phyloP scores from a whole-genome alignment of 2,113 vertebrate genomes.

The Penelope pileata region DNA sequence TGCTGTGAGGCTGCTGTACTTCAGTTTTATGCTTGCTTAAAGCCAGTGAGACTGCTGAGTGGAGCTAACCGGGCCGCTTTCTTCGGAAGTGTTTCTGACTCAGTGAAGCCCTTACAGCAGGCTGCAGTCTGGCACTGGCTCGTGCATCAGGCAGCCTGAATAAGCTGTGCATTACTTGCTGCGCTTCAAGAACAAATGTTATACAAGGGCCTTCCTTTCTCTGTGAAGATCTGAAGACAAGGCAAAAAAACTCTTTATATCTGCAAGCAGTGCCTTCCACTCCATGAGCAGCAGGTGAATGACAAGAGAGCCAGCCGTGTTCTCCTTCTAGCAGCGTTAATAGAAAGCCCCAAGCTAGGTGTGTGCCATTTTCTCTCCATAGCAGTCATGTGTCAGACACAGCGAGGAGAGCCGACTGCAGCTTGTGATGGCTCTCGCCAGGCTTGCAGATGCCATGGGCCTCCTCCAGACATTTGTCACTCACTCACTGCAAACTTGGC shows the following conservation, averaged over 20 bases:
- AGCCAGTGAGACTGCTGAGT: accelerated
- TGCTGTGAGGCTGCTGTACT: neutral
- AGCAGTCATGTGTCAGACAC: neutral
- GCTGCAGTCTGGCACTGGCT: neutral
- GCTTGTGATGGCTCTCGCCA: neutral
- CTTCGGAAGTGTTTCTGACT: neutral
- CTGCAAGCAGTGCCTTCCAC: neutral
- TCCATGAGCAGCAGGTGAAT: neutral
- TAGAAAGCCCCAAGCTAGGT: neutral
- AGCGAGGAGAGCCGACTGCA: accelerated
- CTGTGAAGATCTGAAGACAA: neutral
- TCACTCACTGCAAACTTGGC: neutral
- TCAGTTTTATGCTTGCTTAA: neutral
- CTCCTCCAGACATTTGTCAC: neutral
- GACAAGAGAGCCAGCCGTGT: neutral
- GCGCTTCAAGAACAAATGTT: neutral
- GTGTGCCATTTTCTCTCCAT: neutral
- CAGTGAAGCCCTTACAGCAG: neutral
- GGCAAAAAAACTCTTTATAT: neutral
- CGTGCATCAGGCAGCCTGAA: neutral
- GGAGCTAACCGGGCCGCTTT: neutral
- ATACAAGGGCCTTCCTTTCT: neutral
- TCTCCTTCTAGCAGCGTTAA: accelerated
- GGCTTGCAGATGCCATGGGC: neutral
- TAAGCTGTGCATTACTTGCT: neutral